phyloP scores from a whole-genome alignment of 2,113 vertebrate species.

The Campylomormyrus numenius region DNA sequence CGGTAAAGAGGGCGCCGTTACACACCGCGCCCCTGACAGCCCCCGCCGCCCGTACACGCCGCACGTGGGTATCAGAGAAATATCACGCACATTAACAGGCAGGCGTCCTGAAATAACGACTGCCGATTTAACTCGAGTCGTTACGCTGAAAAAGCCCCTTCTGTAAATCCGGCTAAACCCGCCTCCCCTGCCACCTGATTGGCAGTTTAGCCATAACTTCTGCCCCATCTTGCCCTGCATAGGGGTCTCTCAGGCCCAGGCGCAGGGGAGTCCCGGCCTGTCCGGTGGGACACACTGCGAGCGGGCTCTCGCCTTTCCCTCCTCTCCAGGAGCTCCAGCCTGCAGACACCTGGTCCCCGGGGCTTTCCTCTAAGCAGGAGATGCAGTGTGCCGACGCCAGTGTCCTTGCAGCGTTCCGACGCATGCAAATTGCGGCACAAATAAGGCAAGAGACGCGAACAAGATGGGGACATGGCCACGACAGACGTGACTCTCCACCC shows the following conservation, averaged over 20 bases:
- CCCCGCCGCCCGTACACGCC: background rate
- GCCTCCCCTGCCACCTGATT: background rate
- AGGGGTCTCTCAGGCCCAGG: background rate
- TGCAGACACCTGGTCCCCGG: conserved; percentile 51
- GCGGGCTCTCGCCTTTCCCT: conserved; percentile 17
- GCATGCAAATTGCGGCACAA: conserved; percentile 63
- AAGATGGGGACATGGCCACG: conserved; percentile 48
- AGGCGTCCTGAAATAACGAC: background rate
- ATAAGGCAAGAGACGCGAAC: conserved; percentile 45
- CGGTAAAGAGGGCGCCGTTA: background rate
- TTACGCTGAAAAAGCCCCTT: background rate
- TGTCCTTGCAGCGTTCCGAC: conserved; percentile 52
- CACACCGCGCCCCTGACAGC: background rate
- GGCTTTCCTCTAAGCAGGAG: conserved; percentile 60
- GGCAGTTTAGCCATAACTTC: background rate
- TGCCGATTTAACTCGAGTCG: background rate
- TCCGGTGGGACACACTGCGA: conserved; percentile 48
- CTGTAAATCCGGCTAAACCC: background rate
- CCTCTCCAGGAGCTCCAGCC: conserved; percentile 57
- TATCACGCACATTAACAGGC: background rate
- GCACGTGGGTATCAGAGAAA: background rate
- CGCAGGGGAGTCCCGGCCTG: background rate
- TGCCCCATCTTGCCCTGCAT: background rate
- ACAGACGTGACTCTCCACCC: conserved; percentile 62
- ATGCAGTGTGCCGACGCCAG: conserved; percentile 44